phyloP scores from a whole-genome alignment of 2,113 vertebrate genomes.

The Micromys minutus region DNA sequence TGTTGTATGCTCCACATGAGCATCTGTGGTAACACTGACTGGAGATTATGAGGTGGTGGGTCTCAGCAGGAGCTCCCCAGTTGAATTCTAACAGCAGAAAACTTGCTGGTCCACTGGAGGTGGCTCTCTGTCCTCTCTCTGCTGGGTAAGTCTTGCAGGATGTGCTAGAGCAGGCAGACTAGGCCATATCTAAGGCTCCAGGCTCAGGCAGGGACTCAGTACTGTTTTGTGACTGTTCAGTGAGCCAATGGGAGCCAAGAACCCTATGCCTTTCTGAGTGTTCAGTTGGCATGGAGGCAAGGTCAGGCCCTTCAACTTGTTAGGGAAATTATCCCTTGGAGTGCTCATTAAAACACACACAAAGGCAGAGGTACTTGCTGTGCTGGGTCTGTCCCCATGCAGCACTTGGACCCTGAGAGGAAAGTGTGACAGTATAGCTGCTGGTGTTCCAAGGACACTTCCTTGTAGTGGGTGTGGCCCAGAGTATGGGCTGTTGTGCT shows the following conservation, averaged over 20 bases:
- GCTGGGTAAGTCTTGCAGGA: neutral
- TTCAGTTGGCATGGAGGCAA: slow-evolving; percentile 53
- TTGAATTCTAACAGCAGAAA: neutral
- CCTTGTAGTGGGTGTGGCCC: neutral
- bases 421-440: neutral
- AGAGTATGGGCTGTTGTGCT: neutral
- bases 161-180: neutral
- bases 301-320: slow-evolving; percentile 27
- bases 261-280: slow-evolving; percentile 13
- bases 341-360: slow-evolving; percentile 62
- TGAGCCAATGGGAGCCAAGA: slow-evolving; percentile 20
- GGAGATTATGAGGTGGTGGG: neutral
- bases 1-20: neutral
- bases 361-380: neutral
- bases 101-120: neutral
- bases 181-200: accelerated
- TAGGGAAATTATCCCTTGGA: slow-evolving; percentile 57
- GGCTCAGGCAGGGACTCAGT: neutral
- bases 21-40: neutral
- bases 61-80: neutral
- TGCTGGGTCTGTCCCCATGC: accelerated
- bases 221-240: neutral
- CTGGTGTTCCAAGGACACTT: neutral
- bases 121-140: neutral
- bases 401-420: neutral